Evolutionary conservation across 2,113 vertebrate species (phyloP), one percentile per base, ranked within the genome.

Genomic region (Perognathus longimembris): DNA sequence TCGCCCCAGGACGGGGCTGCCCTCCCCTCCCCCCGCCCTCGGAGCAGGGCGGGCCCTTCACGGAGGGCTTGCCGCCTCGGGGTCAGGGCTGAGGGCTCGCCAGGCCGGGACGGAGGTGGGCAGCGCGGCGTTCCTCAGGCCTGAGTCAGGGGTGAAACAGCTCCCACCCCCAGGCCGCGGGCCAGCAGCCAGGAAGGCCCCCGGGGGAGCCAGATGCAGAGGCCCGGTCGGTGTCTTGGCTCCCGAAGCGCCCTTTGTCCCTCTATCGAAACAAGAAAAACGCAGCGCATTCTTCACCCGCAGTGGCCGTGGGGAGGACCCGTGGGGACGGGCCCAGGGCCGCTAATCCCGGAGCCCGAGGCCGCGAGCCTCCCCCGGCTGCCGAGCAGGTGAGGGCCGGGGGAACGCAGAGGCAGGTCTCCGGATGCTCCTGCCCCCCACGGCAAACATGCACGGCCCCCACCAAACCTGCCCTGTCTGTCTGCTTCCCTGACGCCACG

Each of bases 201-300:
- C 95, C 61, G 61, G 75, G 76, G 45, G 83, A 50, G 34, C 54
- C 14, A n/a, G 50, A 15, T 50, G 40, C 42, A 17, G 89, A 82
- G 92, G 92, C 0, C 24, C 50, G 95, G 74, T 79, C 50, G 95
- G 74, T 79, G 34, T 70, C 28, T 80, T 15, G 30, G 36, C 64
- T 64, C 11, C 64, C n/a, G 50, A 78, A 88, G 89, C 21, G 59
- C 69, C 73, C 70, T 88, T 69, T 77, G 78, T 85, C 40, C 79
- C 81, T 93, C 88, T 74, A 86, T 78, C 67, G 76, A 88, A 90
- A 94, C 82, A 89, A 95, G 90, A 94, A 85, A 92, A 93, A 94
- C 92, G 92, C 63, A 5, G 79, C 50, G 38, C 89, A 73, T 90
- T 87, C 89, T 69, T 34, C 61, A 71, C 90, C 34, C 34, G 45